phyloP scores from a whole-genome alignment of 2,797 vertebrate species.

The Vireo griseus region DNA sequence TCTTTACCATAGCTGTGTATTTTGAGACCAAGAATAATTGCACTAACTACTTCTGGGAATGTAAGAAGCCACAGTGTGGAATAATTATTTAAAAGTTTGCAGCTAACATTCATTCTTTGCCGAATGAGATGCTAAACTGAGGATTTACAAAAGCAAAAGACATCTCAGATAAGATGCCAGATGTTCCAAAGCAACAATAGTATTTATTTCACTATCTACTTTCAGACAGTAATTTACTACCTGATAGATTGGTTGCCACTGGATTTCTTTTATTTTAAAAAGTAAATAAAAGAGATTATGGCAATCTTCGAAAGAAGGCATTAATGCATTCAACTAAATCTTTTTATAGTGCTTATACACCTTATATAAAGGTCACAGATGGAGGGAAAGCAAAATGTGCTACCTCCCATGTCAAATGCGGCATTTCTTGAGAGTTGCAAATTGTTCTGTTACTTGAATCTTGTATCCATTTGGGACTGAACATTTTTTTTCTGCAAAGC shows the following conservation, averaged over 20 bases:
- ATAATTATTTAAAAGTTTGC: slow-evolving; percentile 24
- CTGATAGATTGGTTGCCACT: slow-evolving; percentile 1
- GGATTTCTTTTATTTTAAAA: not conserved
- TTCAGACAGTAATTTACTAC: slow-evolving; percentile 10
- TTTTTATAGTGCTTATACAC: slow-evolving; percentile 25
- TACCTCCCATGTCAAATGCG: not conserved
- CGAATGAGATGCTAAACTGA: not conserved
- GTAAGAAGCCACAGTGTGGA: not conserved
- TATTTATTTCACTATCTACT: slow-evolving; percentile 30
- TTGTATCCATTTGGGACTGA: slow-evolving; percentile 34
- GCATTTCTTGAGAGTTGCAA: not conserved
- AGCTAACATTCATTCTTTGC: not conserved
- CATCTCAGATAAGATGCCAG: slow-evolving; percentile 3
- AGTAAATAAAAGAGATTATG: slow-evolving; percentile 24
- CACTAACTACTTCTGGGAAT: not conserved
- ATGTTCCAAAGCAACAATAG: slow-evolving; percentile 24
- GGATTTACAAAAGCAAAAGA: not conserved
- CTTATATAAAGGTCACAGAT: slow-evolving; percentile 4
- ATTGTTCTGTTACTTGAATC: slow-evolving; percentile 1
- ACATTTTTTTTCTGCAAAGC: not conserved
- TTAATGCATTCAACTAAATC: slow-evolving; percentile 12
- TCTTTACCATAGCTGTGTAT: not conserved
- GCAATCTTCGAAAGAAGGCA: not conserved
- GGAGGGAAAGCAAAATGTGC: not conserved
- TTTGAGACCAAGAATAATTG: not conserved